Base-by-base conservation (phyloP, 92 coral and sea anemone species). In the Metridium senile region DNA sequence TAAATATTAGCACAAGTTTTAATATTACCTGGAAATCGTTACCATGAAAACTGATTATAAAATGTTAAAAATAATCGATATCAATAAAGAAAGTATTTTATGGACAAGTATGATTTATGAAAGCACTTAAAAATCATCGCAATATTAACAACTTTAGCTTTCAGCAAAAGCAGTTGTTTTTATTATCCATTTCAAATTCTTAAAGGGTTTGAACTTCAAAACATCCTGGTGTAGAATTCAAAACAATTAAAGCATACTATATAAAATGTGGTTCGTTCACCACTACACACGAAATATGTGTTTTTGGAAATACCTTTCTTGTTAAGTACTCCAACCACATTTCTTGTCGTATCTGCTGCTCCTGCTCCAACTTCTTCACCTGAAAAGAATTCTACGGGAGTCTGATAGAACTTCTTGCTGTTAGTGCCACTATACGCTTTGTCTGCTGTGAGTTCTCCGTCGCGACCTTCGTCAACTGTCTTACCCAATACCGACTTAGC, bases 401-500 rank as follows among this genome's bases (percentile, higher is more conserved):
- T 86, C 17, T 34, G 83, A 73, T 86, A 82, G 51, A 22, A 87
- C 70, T 69, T 62, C 56, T 71, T 89, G 68, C 91, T 89, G 70
- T 71, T 82, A 11, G 86, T 89, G n/a, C 94, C 94, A 70, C 86
- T 82, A 69, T 82, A 86, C 0, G 94, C 94, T 28, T 74, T 79
- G 0, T 52, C 34, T 0, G 68, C 46, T 11, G 54, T 67, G 7
- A 22, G 43, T 0, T 82, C 91, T 21, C 93, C 93, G 33, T 58
- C 56, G 18, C 93, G 77, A 9, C 64, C 66, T 61, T 54, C 82
- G 35, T 33, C 23, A 1, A 85, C 93, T 1, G 91, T 85, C 57
- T 82, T 83, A 0, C 89, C 97, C 33, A 11, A 9, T 0, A 7
- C 52, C 0, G 79, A 65, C 27, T 28, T 86, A 2, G 17, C 75